Conservation (phyloP, 53 echinoderm and acorn worm species). For the Temnopleurus reevesii region DNA sequence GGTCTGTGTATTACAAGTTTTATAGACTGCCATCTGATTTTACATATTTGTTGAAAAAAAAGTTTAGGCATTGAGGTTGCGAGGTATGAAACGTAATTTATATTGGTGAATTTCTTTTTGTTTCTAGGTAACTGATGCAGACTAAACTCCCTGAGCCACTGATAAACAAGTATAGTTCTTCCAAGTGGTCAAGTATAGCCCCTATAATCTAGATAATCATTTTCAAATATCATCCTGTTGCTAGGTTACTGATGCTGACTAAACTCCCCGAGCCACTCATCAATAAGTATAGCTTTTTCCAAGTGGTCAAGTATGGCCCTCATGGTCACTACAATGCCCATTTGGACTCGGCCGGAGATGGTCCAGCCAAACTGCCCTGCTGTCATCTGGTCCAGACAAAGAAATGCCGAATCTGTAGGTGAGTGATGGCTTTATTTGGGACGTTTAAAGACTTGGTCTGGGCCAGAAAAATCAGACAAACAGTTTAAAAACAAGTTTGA, state of each 20-base stretch:
- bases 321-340: slow-evolving; percentile 98
- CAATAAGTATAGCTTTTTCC: slow-evolving; percentile 82
- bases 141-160: slow-evolving; percentile 70
- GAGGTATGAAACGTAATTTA: too few species aligned
- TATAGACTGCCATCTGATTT: too few species aligned
- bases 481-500: too few species aligned
- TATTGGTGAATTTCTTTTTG: too few species aligned
- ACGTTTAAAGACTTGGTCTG: too few species aligned
- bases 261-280: slow-evolving; percentile 75
- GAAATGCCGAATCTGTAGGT: slow-evolving; percentile 87
- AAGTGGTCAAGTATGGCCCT: slow-evolving; percentile 87
- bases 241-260: slow-evolving; percentile 49
- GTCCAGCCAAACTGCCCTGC: slow-evolving; percentile 60
- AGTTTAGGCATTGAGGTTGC: too few species aligned
- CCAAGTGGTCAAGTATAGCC: slow-evolving; percentile 91
- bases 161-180: slow-evolving; percentile 85
- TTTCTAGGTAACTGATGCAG: slow-evolving; percentile 29
- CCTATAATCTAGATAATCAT: too few species aligned
- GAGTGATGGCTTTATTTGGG: too few species aligned
- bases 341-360: slow-evolving; percentile 78
- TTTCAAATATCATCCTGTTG: too few species aligned
- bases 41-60: too few species aligned
- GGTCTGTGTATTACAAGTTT: too few species aligned
- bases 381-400: slow-evolving; percentile 78
- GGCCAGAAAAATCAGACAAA: too few species aligned